phyloP scores from a whole-genome alignment of 2,113 vertebrate species.

The Notarius lentiginosus region DNA sequence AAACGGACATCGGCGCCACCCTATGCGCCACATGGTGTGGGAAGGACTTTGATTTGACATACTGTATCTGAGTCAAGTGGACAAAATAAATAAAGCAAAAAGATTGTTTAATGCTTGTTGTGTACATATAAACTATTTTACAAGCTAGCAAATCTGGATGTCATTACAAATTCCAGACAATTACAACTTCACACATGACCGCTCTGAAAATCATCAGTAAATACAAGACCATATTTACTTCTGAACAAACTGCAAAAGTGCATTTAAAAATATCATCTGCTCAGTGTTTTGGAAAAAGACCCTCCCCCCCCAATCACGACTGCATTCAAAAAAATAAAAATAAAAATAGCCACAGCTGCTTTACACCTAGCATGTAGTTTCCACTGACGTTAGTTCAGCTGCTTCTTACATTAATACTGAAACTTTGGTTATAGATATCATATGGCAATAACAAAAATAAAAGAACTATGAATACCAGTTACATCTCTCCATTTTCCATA shows the following conservation, averaged over 20 bases:
- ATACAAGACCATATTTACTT: background rate
- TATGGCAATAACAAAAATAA: background rate
- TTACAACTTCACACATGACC: background rate
- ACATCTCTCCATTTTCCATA: conserved; percentile 30
- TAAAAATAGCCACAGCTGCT: background rate
- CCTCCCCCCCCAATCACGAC: background rate
- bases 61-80: no score
- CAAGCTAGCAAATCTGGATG: background rate
- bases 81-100: background rate
- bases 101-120: background rate
- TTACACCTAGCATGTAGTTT: background rate
- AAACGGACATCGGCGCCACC: no score
- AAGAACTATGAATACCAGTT: background rate
- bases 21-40: no score
- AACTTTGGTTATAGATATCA: conserved; percentile 17
- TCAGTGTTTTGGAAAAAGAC: background rate
- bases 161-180: background rate
- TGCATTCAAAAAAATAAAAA: conserved; percentile 14
- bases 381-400: conserved; percentile 27
- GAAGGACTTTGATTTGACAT: no score
- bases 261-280: background rate
- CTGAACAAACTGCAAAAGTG: background rate
- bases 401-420: conserved; percentile 41
- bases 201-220: background rate
- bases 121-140: background rate